Base-by-base conservation (phyloP, 2,888 invertebrate genomes). In the Caenorhabditis afra region DNA sequence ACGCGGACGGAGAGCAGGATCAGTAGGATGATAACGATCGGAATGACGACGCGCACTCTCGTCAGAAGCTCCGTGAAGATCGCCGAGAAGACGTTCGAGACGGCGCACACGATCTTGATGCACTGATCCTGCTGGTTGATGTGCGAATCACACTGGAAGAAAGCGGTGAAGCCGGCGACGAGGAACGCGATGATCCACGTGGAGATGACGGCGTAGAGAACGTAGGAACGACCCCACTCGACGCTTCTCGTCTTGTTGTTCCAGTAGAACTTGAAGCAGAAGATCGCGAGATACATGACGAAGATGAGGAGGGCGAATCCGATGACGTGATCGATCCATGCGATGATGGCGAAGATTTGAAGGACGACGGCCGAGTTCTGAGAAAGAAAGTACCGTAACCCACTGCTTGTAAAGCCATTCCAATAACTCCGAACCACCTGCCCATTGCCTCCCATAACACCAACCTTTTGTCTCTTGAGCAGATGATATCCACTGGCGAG, bases 221-320 rank as follows among this genome's bases (percentile, higher is more conserved):
- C 61, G 7, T 74, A 64, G 0, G 64, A 65, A n/a, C 79, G 47
- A 37, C 75, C 79, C 68, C 70, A 79, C 14, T 75, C 75, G 49
- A 64, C 23, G 22, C 45, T 41, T 23, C 79, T 49, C 8, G 50
- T 61, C 35, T 70, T 73, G 67, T 75, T 79, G 37, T 66, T 65
- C 79, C 79, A 79, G 47, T 79, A 79, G 61, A 79, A 79, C 23
- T 67, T 67, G 62, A 79, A 79, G 45, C 79, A 79, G 66, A 68
- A 79, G 29, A 79, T 66, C 7, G 79, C 70, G 12, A 79, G 61
- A 52, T 59, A 75, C 65, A 70, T 62, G 22, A 79, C 75, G 22
- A 79, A 79, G 8, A 79, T 57, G 47, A 79, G 75, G 10, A 79
- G 79, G 18, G 70, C 53, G 47, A 74, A 79, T 0, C 62, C 35